Conservation (phyloP, 2,888 invertebrate species). For the Caradrina clavipalpis region DNA sequence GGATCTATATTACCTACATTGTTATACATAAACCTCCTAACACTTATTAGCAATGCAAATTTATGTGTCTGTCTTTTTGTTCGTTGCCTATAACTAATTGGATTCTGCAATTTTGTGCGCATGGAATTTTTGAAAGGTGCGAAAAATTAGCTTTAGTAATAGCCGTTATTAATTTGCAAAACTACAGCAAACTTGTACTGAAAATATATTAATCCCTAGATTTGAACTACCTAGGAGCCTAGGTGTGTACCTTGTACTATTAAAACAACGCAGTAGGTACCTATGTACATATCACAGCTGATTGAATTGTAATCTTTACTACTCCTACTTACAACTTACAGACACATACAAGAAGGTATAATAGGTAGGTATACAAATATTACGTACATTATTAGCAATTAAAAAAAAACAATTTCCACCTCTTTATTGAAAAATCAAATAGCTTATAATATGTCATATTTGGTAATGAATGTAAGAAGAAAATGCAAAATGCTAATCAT, state of each 20-base stretch:
- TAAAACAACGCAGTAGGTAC: too few species aligned
- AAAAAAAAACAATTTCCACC: too few species aligned
- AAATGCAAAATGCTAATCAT: too few species aligned
- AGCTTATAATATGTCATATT: too few species aligned
- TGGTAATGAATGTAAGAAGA: too few species aligned
- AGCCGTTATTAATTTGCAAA: neutral
- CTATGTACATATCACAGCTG: neutral
- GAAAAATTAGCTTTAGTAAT: slow-evolving; percentile 4
- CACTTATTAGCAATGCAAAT: slow-evolving; percentile 50
- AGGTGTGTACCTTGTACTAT: too few species aligned
- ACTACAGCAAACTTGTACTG: neutral
- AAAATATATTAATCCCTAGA: neutral
- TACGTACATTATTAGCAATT: too few species aligned
- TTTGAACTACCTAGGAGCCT: too few species aligned
- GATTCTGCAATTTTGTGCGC: slow-evolving; percentile 6
- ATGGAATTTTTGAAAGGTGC: slow-evolving; percentile 2
- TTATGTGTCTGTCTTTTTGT: slow-evolving; percentile 31
- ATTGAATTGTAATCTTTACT: slow-evolving; percentile 1
- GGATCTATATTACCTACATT: slow-evolving; percentile 32
- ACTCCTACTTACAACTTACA: too few species aligned
- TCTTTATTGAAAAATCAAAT: too few species aligned
- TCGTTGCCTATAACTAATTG: neutral
- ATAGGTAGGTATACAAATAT: too few species aligned
- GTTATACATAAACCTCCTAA: slow-evolving; percentile 14
- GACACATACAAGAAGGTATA: too few species aligned